Evolutionary conservation across 2,888 invertebrate species (phyloP).

Genomic region (Lordiphosa andalusiaca): DNA sequence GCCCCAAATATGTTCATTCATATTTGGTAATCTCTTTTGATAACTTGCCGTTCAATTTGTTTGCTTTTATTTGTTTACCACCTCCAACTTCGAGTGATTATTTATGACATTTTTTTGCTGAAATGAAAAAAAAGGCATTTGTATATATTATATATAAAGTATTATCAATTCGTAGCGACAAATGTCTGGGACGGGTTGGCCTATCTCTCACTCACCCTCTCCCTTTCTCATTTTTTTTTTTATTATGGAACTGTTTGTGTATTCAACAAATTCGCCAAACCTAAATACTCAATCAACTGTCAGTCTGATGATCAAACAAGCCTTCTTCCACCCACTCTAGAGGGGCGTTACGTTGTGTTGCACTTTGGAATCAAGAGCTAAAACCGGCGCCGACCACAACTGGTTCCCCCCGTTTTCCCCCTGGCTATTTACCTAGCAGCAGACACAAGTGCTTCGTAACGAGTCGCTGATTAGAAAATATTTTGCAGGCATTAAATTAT

Average conservation of each 20-base stretch:
- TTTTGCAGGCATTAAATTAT: constrained; percentile 50
- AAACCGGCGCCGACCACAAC: constrained; percentile 35
- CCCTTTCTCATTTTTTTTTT: constrained; percentile 3
- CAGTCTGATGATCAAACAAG: constrained; percentile 20
- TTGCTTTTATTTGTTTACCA: constrained; percentile 16
- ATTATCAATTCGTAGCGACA: constrained; percentile 11
- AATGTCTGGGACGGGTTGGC: constrained; percentile 6
- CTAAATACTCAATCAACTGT: constrained; percentile 53
- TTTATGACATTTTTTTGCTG: constrained; percentile 44
- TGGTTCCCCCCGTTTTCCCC: constrained; percentile 9
- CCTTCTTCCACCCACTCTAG: constrained; percentile 22
- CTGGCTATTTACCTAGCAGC: constrained; percentile 3
- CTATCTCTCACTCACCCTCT: constrained; percentile 13
- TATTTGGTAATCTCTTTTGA: constrained; percentile 23
- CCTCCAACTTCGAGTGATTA: constrained; percentile 21
- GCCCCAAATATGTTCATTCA: constrained; percentile 36
- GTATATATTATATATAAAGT: constrained; percentile 21
- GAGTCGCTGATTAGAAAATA: constrained; percentile 54
- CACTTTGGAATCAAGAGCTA: constrained; percentile 54
- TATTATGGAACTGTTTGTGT: constrained; percentile 19
- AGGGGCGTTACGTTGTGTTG: constrained; percentile 45
- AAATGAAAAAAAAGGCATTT: constrained; percentile 16
- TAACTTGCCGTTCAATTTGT: constrained; percentile 12
- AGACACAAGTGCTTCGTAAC: constrained; percentile 19
- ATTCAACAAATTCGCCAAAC: constrained; percentile 57